Base-by-base conservation (phyloP, 2,113 vertebrate genomes). In the Odobenus rosmarus region DNA sequence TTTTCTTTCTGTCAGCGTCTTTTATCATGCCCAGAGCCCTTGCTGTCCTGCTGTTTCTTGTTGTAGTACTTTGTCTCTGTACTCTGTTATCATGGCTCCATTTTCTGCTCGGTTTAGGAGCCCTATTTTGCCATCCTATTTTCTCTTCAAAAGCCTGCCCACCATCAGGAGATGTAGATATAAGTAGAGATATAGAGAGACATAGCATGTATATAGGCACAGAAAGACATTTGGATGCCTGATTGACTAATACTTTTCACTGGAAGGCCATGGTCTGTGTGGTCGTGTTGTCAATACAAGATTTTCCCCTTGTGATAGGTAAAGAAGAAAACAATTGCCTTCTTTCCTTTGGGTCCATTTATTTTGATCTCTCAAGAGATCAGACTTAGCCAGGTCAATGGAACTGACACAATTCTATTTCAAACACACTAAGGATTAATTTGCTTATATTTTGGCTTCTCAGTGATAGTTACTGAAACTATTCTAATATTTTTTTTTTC, bases 381-480 rank as follows among this genome's bases (percentile, higher is more conserved):
- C 36, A 89, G 36, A 72, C 33, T 86, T 85, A 84, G 10, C 5
- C 14, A 76, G 28, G 88, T 71, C 46, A 16, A 23, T 82, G 15
- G 28, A 71, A 33, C 19, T 90, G 39, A 90, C 1, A 46, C 77
- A 55, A 89, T 82, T 91, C 26, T 76, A n/a, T 91, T 92, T 88
- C 72, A 91, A 80, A 94, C 18, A 42, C 2, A 67, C 39, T 71
- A 51, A 57, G 64, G 53, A 57, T 88, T 61, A 85, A 80, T 91
- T 98, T 95, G 39, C 51, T 88, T 81, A 55, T 95, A 84, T 11
- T 77, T 86, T 51, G 21, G 4, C 57, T 85, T 88, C n/a, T 79
- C n/a, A 85, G 49, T 69, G 71, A 53, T 15, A 26, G 23, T 31
- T 61, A 71, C 9, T 67, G 57, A 82, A 26, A n/a, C 15, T 71